Evolutionary conservation across 2,888 invertebrate genomes (phyloP), one percentile per base, ranked within the genome.

Genomic region (Agonopterix subpropinquella): DNA sequence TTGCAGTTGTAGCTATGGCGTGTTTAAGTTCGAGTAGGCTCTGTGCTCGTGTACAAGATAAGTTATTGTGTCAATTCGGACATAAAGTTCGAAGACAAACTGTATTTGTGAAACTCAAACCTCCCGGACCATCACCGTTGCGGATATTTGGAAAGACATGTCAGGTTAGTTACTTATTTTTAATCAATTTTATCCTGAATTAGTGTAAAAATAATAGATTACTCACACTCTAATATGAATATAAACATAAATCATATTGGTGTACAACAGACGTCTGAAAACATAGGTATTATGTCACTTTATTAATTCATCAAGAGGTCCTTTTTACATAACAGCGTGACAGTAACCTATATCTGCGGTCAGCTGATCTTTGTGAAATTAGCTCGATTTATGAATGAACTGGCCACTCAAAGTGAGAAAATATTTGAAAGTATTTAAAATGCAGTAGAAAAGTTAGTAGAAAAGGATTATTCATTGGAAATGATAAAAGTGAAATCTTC

Each of bases 1-100:
- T 90, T 92, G 90, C 91, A 91, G 92, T 93, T 90, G 91, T 91
- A 90, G 91, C 92, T 91, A 94, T 94, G 94, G 94, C 94, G 92
- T 93, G 93, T 92, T 90, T 93, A 91, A 92, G 92, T 90, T 92
- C 93, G 89, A 92, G 92, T 91, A 92, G 93, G 91, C 91, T 94
- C 87, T 94, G 93, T 92, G 92, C 91, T 90, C 93, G 93, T 89
- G 92, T 93, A 82, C 91, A 91, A 80, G 93, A 93, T 90, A 93
- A 93, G 91, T 89, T 89, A 81, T 88, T 94, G 92, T 94, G 93
- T 91, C 93, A 93, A 91, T 92, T 93, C 81, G 91, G 92, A 89
- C 91, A 91, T 85, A 91, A 89, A 85, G 90, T 91, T 87, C 90
- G 91, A 74, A 91, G 91, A 85, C 92, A 92, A 89, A 89, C 91